Conservation (phyloP, 2,888 invertebrate species). For the Idaea biselata region DNA sequence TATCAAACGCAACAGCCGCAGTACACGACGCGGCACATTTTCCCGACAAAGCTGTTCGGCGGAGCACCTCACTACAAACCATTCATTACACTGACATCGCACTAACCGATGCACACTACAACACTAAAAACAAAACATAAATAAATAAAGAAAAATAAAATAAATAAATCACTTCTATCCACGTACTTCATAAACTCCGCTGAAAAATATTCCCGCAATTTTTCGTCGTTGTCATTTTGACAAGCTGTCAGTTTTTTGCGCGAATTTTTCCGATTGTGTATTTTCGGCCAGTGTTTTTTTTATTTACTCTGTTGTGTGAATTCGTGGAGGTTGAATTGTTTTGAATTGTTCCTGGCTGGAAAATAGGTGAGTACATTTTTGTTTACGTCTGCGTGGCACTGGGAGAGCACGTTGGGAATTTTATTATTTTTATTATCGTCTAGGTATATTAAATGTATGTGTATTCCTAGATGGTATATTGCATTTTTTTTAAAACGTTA, state of each 20-base stretch:
- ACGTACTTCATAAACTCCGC: slow-evolving; percentile 16
- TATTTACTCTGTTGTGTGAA: slow-evolving; percentile 31
- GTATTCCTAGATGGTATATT: too few species aligned
- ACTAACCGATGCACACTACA: slow-evolving; percentile 67
- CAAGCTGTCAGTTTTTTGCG: slow-evolving; percentile 51
- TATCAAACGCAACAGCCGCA: slow-evolving; percentile 54
- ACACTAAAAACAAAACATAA: slow-evolving; percentile 30
- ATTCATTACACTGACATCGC: slow-evolving; percentile 71
- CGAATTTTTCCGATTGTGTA: slow-evolving; percentile 42
- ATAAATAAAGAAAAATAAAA: slow-evolving; percentile 2
- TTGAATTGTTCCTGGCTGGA: slow-evolving; percentile 25
- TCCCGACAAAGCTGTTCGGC: slow-evolving; percentile 72
- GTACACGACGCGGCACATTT: slow-evolving; percentile 68
- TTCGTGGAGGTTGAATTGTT: slow-evolving; percentile 33
- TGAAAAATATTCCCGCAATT: slow-evolving; percentile 19
- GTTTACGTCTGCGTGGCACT: slow-evolving; percentile 10
- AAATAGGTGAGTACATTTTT: slow-evolving; percentile 33
- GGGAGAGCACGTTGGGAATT: too few species aligned
- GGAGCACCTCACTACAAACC: slow-evolving; percentile 67
- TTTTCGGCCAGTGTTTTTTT: slow-evolving; percentile 38
- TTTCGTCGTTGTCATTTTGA: slow-evolving; percentile 36
- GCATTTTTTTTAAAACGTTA: too few species aligned
- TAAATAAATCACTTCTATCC: slow-evolving; percentile 15
- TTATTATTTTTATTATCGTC: too few species aligned
- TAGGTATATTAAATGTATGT: too few species aligned